Conservation (phyloP, 2,113 vertebrate genomes). For the Rafetus swinhoei region DNA sequence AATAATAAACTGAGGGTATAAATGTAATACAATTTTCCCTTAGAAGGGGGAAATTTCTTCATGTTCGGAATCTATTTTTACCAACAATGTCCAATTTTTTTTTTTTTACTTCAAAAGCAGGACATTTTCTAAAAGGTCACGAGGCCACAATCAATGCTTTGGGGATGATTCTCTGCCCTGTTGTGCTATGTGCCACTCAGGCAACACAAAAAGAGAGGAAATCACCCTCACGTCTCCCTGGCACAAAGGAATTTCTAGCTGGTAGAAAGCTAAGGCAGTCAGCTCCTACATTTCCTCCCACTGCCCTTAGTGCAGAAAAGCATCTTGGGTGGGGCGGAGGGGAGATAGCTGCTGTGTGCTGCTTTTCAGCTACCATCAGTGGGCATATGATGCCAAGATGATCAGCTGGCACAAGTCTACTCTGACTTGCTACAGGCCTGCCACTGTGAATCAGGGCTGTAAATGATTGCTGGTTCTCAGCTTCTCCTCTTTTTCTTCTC, state of each 20-base stretch:
- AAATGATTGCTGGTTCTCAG: neutral
- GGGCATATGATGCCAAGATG: neutral
- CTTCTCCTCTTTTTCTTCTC: neutral
- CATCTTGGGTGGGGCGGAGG: neutral
- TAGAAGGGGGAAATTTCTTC: neutral
- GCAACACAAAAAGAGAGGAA: neutral
- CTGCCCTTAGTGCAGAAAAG: neutral
- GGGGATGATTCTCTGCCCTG: neutral
- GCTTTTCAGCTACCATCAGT: neutral
- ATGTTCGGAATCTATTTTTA: neutral
- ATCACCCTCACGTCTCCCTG: neutral
- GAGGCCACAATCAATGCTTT: neutral
- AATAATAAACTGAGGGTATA: neutral
- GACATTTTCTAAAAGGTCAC: neutral
- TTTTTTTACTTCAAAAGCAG: neutral
- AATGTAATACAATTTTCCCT: neutral
- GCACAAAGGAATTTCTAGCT: neutral
- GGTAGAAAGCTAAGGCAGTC: accelerated
- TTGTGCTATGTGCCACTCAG: neutral
- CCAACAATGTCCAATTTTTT: neutral
- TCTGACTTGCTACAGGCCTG: neutral
- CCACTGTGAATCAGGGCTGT: neutral
- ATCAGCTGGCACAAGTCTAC: neutral
- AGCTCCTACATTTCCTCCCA: accelerated
- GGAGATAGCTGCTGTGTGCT: neutral